These are phyloP conservation scores for Penaeus monodon DNA, from an alignment of 2,888 invertebrate species.

Conservation along the genomic window DNA sequence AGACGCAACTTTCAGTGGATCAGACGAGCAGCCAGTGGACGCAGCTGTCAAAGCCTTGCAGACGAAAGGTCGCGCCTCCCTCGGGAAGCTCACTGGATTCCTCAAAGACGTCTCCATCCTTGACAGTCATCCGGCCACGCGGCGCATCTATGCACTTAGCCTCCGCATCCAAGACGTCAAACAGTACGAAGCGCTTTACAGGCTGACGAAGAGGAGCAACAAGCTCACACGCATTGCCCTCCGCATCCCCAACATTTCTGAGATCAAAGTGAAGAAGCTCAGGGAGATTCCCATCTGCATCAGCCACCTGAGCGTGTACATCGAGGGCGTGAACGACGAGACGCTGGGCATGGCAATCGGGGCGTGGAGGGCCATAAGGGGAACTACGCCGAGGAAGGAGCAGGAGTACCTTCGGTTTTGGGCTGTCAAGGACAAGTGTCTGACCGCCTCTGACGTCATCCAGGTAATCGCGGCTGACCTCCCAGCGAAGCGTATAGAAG, in stretches of 20 bases:
- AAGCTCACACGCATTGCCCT: constrained; percentile 24
- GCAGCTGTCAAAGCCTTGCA: constrained; percentile 5
- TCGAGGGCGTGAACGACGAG: constrained; percentile 26
- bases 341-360: not conserved
- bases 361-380: constrained; percentile 37
- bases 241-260: constrained; percentile 14
- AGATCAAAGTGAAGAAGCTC: constrained; percentile 19
- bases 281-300: constrained; percentile 30
- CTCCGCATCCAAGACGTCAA: constrained; percentile 15
- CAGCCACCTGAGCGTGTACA: constrained; percentile 26
- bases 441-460: constrained; percentile 10
- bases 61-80: constrained; percentile 20
- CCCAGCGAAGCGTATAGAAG: constrained; percentile 23
- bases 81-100: constrained; percentile 29
- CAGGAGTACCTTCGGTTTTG: constrained; percentile 24
- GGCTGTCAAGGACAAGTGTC: constrained; percentile 1
- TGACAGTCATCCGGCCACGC: constrained; percentile 23
- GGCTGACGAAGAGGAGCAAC: constrained; percentile 13
- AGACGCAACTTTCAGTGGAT: constrained; percentile 4
- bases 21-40: constrained; percentile 20
- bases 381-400: not conserved
- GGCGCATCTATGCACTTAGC: constrained; percentile 7
- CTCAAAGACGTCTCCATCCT: constrained; percentile 15
- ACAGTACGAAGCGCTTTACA: constrained; percentile 19
- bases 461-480: constrained; percentile 23